Percentiles rank a stretch among this genome's conserved stretches.
Evolutionary conservation across 2,113 vertebrate species (phyloP).

Genomic region (Procavia capensis): DNA sequence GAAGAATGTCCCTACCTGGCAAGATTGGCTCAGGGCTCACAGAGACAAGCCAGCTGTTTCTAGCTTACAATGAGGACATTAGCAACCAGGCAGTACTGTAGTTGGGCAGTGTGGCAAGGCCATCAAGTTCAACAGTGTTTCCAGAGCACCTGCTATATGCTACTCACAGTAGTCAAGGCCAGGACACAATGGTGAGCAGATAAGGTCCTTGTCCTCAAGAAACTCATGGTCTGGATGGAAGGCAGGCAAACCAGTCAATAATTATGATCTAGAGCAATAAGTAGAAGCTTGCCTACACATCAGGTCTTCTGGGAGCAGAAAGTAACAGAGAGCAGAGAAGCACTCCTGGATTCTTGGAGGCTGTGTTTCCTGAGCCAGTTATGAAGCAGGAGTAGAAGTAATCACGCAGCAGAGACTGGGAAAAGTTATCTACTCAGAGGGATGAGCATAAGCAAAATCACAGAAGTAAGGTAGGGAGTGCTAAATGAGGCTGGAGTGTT

Average conservation of each 20-base stretch:
- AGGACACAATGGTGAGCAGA: not conserved
- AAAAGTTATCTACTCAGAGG: not conserved
- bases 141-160: not conserved
- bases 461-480: not conserved
- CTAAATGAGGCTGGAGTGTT: not conserved
- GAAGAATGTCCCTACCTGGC: not conserved
- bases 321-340: not conserved
- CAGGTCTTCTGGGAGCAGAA: not conserved
- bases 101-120: fast-evolving
- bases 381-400: not conserved
- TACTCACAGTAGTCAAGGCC: not conserved
- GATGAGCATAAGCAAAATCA: not conserved
- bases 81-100: not conserved
- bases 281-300: not conserved
- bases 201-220: not conserved
- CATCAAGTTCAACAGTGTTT: not conserved
- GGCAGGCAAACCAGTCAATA: not conserved
- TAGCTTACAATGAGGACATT: not conserved
- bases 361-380: not conserved
- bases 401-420: not conserved
- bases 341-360: not conserved
- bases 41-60: not conserved
- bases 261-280: not conserved
- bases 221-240: not conserved
- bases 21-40: not conserved